phyloP scores from a whole-genome alignment of 2,113 vertebrate species.

The Pelmatolapia mariae region DNA sequence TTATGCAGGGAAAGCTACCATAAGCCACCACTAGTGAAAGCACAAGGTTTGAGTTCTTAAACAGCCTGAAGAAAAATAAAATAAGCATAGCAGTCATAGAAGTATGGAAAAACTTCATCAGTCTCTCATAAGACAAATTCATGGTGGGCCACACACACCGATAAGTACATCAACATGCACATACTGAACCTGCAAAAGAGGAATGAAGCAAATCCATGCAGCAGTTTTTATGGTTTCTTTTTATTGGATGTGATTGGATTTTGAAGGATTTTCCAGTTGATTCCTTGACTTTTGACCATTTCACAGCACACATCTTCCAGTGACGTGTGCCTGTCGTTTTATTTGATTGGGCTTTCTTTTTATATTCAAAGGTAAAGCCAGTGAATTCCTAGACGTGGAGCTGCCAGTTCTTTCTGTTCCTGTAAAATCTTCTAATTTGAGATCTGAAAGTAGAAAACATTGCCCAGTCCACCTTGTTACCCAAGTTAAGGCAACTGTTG shows the following conservation, averaged over 20 bases:
- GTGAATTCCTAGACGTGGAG: neutral
- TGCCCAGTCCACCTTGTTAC: neutral
- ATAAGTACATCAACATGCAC: neutral
- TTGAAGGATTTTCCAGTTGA: slow-evolving; percentile 12
- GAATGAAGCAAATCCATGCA: neutral
- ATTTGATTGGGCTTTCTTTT: neutral
- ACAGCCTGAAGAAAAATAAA: slow-evolving; percentile 34
- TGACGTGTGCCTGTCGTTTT: neutral
- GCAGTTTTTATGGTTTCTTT: slow-evolving; percentile 11
- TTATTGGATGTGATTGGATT: slow-evolving; percentile 23
- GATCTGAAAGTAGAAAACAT: neutral
- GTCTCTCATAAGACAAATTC: neutral
- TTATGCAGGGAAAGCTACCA: slow-evolving; percentile 36
- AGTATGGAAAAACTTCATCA: slow-evolving; percentile 19
- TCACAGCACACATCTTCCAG: neutral
- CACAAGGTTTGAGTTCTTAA: slow-evolving; percentile 24
- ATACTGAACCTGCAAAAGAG: neutral
- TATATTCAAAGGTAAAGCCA: neutral
- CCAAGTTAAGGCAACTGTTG: neutral
- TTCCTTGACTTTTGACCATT: neutral
- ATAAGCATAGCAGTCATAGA: slow-evolving; percentile 1
- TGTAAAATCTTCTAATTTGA: neutral
- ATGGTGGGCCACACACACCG: neutral
- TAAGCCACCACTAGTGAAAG: slow-evolving; percentile 31
- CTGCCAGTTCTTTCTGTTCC: neutral